Conservation (phyloP, 2,797 vertebrate species). For the Lagodon rhomboides region DNA sequence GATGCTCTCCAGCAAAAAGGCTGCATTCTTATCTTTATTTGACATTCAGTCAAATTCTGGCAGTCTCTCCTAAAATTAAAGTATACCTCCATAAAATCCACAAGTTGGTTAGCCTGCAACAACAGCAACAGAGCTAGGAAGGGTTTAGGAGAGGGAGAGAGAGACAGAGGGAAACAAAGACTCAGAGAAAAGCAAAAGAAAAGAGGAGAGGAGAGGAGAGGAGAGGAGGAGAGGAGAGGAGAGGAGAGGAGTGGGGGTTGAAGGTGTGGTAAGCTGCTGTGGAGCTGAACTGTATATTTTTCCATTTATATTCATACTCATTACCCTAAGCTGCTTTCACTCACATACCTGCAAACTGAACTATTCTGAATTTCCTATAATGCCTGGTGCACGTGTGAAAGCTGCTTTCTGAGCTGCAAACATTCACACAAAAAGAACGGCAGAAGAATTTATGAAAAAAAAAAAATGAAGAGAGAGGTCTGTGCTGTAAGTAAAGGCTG, state of each 20-base stretch:
- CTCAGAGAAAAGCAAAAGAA: neutral
- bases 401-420: neutral
- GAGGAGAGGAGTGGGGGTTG: neutral
- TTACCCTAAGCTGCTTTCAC: constrained; percentile 56
- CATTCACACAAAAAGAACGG: neutral
- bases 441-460: neutral
- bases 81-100: neutral
- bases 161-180: constrained; percentile 9
- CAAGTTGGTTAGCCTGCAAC: neutral
- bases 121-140: neutral
- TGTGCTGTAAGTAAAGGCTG: neutral
- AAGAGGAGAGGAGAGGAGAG: neutral
- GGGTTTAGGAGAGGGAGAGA: neutral
- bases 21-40: no score
- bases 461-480: neutral
- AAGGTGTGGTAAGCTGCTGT: constrained; percentile 20
- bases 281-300: constrained; percentile 34
- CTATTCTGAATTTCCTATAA: constrained; percentile 26
- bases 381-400: constrained; percentile 11
- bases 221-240: no score
- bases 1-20: no score
- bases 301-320: constrained; percentile 51
- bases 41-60: no score
- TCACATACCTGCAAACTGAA: constrained; percentile 20
- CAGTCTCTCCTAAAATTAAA: no score